Evolutionary conservation across 2,888 invertebrate genomes (phyloP).

Genomic region (Cataglyphis cursor): DNA sequence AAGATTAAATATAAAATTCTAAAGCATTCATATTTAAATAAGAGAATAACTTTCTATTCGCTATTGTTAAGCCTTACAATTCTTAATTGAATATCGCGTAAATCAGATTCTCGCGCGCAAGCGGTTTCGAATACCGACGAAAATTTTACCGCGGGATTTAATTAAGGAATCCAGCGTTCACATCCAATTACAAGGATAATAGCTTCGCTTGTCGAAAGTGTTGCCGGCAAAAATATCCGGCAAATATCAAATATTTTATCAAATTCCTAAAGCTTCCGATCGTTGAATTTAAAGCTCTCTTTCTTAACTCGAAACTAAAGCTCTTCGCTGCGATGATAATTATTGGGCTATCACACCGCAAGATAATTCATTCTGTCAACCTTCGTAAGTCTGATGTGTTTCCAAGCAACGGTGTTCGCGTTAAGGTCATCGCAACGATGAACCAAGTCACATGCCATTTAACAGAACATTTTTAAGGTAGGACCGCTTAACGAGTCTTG

Average conservation of each 20-base stretch:
- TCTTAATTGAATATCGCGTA: constrained; percentile 11
- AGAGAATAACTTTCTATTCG: not conserved
- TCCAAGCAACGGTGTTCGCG: constrained; percentile 43
- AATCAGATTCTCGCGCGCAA: not conserved
- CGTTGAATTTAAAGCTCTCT: constrained; percentile 14
- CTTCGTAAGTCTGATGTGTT: constrained; percentile 76
- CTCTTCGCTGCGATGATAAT: constrained; percentile 62
- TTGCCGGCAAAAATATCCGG: not conserved
- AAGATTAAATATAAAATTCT: constrained; percentile 15
- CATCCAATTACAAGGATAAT: not conserved
- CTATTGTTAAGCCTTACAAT: not conserved
- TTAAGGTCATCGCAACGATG: constrained; percentile 29
- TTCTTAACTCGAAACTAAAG: constrained; percentile 17
- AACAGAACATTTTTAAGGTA: constrained; percentile 73
- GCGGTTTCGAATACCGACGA: not conserved
- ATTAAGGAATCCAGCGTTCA: constrained; percentile 18
- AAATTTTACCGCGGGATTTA: constrained; percentile 27
- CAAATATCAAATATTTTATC: constrained; percentile 21
- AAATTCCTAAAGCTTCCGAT: not conserved
- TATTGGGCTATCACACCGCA: constrained; percentile 68
- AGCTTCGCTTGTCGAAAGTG: not conserved
- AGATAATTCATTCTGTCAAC: constrained; percentile 76
- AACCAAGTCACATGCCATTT: constrained; percentile 71
- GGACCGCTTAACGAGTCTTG: constrained; percentile 69
- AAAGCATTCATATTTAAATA: not conserved